phyloP scores from a whole-genome alignment of 30 jellyfish, hydroid and myxozoan species.

The Hydractinia symbiolongicarpus region DNA sequence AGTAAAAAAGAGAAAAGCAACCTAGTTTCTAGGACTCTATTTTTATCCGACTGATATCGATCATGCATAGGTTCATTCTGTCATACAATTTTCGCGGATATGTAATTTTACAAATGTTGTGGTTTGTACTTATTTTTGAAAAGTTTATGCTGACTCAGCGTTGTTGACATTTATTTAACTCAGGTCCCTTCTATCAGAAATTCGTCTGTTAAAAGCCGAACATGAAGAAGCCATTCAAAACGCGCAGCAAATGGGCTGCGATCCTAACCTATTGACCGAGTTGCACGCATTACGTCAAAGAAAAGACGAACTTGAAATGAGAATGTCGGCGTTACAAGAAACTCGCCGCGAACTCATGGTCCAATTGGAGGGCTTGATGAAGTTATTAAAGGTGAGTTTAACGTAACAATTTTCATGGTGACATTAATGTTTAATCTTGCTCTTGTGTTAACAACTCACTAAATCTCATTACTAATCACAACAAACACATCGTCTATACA shows the following conservation, averaged over 20 bases:
- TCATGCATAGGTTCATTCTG: no score
- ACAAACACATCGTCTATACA: not conserved
- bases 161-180: no score
- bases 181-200: slow-evolving; percentile 68
- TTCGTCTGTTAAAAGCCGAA: slow-evolving; percentile 68
- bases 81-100: no score
- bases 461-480: not conserved
- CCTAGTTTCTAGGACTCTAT: no score
- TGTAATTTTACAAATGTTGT: no score
- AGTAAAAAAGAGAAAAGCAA: no score
- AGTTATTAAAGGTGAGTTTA: slow-evolving; percentile 63
- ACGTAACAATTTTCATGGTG: not conserved
- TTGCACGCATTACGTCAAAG: slow-evolving; percentile 82
- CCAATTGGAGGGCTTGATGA: slow-evolving; percentile 91
- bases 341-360: slow-evolving; percentile 96
- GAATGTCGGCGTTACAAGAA: slow-evolving; percentile 95
- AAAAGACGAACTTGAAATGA: slow-evolving; percentile 89
- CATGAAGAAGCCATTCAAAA: slow-evolving; percentile 84
- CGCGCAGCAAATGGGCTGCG: slow-evolving; percentile 78
- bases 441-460: not conserved
- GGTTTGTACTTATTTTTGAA: no score
- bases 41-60: no score
- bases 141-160: no score
- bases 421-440: slow-evolving; percentile 15
- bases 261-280: slow-evolving; percentile 78